Evolutionary conservation across 2,888 invertebrate genomes (phyloP).

Genomic region (Dorcus hopei): DNA sequence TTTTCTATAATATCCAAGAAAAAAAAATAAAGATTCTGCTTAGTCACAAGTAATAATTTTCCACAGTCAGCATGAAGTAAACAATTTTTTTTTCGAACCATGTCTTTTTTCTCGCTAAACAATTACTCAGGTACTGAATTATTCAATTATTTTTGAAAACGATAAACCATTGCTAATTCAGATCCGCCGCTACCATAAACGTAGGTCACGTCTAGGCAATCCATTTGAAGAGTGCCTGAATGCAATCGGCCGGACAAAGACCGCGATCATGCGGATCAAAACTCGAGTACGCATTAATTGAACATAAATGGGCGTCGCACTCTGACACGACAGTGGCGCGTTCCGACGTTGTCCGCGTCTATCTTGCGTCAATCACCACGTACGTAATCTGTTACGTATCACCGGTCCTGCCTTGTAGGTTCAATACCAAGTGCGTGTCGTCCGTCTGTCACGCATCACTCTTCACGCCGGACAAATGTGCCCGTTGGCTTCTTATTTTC

Average conservation of each 20-base stretch:
- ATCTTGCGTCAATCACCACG: slow-evolving; percentile 34
- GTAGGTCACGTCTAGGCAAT: slow-evolving; percentile 17
- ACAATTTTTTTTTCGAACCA: too few relatives aligned
- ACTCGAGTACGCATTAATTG: slow-evolving; percentile 26
- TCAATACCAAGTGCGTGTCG: slow-evolving; percentile 24
- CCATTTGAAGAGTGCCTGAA: slow-evolving; percentile 7
- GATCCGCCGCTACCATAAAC: slow-evolving; percentile 16
- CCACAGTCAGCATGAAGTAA: too few relatives aligned
- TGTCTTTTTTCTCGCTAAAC: not conserved
- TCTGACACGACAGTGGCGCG: slow-evolving; percentile 28
- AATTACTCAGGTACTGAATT: slow-evolving; percentile 7
- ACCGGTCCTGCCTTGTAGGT: slow-evolving; percentile 23
- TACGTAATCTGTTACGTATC: slow-evolving; percentile 35
- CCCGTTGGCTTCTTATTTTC: slow-evolving; percentile 3
- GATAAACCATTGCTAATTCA: slow-evolving; percentile 13
- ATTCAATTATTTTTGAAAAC: slow-evolving; percentile 11
- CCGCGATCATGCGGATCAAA: slow-evolving; percentile 23
- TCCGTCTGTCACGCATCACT: slow-evolving; percentile 27
- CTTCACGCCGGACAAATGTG: slow-evolving; percentile 23
- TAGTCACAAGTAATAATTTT: too few relatives aligned
- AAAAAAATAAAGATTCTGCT: too few relatives aligned
- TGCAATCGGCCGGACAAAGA: slow-evolving; percentile 7
- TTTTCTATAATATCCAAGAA: too few relatives aligned
- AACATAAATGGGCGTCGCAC: slow-evolving; percentile 28
- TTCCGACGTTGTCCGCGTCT: slow-evolving; percentile 23